These are phyloP conservation scores for Patagioenas fasciata DNA, from an alignment of 2,113 vertebrate species.

Conservation along the genomic window DNA sequence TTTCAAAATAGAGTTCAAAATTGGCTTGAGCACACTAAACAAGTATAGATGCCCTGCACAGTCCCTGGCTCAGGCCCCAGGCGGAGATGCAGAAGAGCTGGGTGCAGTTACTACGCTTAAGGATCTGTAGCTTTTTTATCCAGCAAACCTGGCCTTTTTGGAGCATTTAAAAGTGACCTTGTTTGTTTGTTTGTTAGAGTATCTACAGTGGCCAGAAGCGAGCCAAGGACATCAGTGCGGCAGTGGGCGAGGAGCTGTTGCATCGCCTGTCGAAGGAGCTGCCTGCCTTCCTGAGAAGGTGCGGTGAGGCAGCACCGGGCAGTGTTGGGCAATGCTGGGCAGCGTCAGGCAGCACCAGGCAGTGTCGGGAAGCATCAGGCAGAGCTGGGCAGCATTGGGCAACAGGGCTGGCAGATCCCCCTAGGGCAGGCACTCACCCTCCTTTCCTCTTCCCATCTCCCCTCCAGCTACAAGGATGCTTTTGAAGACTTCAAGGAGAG, in stretches of 20 bases:
- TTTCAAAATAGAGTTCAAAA: background rate
- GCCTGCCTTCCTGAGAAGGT: conserved; percentile 80
- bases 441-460: background rate
- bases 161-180: background rate
- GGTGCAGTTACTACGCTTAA: background rate
- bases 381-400: too few relatives aligned
- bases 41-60: background rate
- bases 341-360: too few relatives aligned
- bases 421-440: rapidly evolving
- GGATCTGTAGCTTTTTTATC: background rate
- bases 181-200: conserved; percentile 64
- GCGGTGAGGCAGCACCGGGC: background rate
- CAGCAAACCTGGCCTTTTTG: background rate
- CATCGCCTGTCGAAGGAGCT: conserved; percentile 72
- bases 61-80: background rate
- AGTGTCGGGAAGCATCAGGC: too few relatives aligned
- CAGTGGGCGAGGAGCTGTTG: conserved; percentile 40
- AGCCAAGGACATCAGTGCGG: conserved; percentile 59
- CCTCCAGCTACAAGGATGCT: conserved; percentile 78
- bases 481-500: conserved; percentile 80
- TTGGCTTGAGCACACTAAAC: background rate
- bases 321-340: background rate
- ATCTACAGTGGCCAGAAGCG: conserved; percentile 63
- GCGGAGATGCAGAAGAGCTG: background rate
- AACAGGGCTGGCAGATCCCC: background rate